These are phyloP conservation scores for Hirudinaria manillensis DNA, from an alignment of 2,888 invertebrate species.

Conservation along the genomic window DNA sequence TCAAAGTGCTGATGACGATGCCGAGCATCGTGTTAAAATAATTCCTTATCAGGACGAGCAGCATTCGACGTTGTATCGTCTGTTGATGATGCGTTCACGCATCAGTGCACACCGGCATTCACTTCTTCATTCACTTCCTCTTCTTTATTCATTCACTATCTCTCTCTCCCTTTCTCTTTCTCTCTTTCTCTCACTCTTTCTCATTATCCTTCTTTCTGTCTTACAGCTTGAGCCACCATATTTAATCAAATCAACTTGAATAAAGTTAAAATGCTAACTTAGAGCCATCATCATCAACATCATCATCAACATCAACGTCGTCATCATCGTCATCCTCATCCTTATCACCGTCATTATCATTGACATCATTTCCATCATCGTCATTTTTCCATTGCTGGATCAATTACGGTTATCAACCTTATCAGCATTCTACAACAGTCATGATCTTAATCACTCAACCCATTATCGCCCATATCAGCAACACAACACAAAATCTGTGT, in stretches of 20 bases:
- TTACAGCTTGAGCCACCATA: not conserved
- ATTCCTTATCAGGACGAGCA: not conserved
- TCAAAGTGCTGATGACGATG: not conserved
- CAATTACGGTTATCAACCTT: too few species aligned
- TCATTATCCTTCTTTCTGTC: not conserved
- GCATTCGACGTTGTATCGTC: not conserved
- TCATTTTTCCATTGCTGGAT: too few species aligned
- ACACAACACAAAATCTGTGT: too few species aligned
- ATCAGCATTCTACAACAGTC: too few species aligned
- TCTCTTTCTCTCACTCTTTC: not conserved
- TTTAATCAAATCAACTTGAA: not conserved
- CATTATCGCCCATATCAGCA: too few species aligned
- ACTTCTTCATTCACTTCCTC: not conserved
- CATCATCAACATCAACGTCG: not conserved
- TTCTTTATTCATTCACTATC: not conserved
- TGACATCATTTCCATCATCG: too few species aligned
- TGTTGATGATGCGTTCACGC: too few species aligned
- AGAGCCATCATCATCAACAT: not conserved
- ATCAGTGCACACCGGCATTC: not conserved
- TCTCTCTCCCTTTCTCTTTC: not conserved
- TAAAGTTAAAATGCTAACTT: not conserved
- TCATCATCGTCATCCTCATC: constrained; percentile 2
- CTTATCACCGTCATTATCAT: not conserved
- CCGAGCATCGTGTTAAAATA: not conserved
- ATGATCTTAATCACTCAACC: too few species aligned